Conservation (phyloP, 2,797 vertebrate species). For the Sandelia bainsii region DNA sequence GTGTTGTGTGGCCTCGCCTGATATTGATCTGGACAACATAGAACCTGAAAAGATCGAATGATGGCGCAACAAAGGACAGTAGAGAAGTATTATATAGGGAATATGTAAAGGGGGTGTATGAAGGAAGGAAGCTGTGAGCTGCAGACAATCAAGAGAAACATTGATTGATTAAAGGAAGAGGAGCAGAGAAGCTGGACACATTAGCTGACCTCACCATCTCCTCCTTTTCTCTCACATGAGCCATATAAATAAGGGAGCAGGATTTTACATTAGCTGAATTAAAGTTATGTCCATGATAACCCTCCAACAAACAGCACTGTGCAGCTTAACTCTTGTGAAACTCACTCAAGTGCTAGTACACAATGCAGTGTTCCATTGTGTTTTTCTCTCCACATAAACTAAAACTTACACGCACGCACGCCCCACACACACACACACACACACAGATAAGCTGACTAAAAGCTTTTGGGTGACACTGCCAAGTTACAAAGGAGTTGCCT, state of each 20-base stretch:
- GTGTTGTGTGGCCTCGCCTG: constrained; percentile 82
- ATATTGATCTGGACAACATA: constrained; percentile 84
- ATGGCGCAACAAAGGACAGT: constrained; percentile 28
- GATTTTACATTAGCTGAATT: constrained; percentile 4
- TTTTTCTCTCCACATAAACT: constrained; percentile 11
- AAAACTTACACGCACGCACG: neutral
- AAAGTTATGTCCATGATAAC: neutral
- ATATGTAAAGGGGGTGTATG: neutral
- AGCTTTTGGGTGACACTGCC: constrained; percentile 11
- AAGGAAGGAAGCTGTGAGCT: constrained; percentile 13
- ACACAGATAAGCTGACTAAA: neutral
- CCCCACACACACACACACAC: too few relatives aligned
- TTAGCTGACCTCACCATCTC: constrained; percentile 4
- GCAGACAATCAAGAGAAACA: constrained; percentile 47
- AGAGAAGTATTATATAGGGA: neutral
- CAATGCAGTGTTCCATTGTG: neutral
- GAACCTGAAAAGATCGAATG: constrained; percentile 77
- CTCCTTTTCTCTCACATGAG: constrained; percentile 16
- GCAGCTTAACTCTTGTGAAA: constrained; percentile 15
- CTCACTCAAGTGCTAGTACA: constrained; percentile 12
- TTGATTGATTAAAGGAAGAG: neutral
- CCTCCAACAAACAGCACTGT: neutral
- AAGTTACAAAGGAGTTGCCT: neutral
- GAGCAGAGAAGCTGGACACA: neutral
- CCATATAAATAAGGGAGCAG: constrained; percentile 11